Conservation (phyloP, 2,113 vertebrate genomes). For the Ammodytes marinus region DNA sequence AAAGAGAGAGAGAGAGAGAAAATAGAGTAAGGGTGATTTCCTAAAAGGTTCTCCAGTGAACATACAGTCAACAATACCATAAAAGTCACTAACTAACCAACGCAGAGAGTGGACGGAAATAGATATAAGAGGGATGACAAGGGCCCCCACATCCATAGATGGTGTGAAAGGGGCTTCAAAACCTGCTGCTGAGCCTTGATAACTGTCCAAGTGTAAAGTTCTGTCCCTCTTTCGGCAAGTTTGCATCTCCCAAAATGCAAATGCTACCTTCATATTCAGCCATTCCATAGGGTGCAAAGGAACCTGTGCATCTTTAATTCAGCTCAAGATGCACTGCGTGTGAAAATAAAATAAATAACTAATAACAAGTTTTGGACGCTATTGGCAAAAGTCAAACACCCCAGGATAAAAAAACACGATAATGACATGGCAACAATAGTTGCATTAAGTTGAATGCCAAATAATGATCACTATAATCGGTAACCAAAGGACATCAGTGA, state of each 20-base stretch:
- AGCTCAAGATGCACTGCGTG: constrained; percentile 7
- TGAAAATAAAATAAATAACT: constrained; percentile 17
- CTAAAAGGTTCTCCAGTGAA: constrained; percentile 26
- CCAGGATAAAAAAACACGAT: constrained; percentile 21
- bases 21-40: constrained; percentile 18
- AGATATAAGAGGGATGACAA: constrained; percentile 44
- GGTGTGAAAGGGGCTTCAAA: constrained; percentile 60
- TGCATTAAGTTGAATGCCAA: constrained; percentile 61
- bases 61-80: constrained; percentile 43
- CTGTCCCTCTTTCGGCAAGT: constrained; percentile 35
- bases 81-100: constrained; percentile 46
- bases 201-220: constrained; percentile 56
- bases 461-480: constrained; percentile 70
- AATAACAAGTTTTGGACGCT: no score
- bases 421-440: constrained; percentile 50
- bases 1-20: constrained; percentile 15
- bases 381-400: constrained; percentile 6
- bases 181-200: constrained; percentile 60
- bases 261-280: constrained; percentile 41
- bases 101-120: constrained; percentile 41
- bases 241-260: constrained; percentile 48
- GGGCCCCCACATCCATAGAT: constrained; percentile 52
- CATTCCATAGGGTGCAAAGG: constrained; percentile 26
- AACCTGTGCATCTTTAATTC: constrained; percentile 53
- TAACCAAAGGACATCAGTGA: constrained; percentile 57